phyloP scores from a whole-genome alignment of 2,113 vertebrate genomes.

The Onychostruthus taczanowskii region DNA sequence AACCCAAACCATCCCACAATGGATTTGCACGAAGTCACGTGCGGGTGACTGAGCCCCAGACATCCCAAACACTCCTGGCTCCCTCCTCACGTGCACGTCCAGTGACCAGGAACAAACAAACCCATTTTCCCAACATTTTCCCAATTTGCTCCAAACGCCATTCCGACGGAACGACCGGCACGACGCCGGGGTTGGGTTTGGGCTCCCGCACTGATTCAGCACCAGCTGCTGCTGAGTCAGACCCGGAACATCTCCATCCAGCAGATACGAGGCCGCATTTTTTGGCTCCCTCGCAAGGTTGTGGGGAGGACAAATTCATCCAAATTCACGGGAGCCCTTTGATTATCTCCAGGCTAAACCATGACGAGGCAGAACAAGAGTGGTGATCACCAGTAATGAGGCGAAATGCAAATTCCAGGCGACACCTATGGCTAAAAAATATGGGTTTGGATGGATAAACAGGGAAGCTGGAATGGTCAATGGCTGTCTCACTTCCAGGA shows the following conservation, averaged over 20 bases:
- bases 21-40: rapidly evolving
- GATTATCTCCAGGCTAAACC: constrained; percentile 46
- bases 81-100: rapidly evolving
- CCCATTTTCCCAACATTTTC: neutral
- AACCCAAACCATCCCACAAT: rapidly evolving
- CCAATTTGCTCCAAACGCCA: neutral
- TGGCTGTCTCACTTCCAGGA: constrained; percentile 61
- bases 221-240: constrained; percentile 15
- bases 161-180: neutral
- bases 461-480: constrained; percentile 5
- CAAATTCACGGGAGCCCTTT: constrained; percentile 31
- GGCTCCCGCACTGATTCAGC: neutral
- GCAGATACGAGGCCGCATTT: neutral
- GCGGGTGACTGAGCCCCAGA: neutral
- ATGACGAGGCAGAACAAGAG: neutral
- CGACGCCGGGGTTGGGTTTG: neutral
- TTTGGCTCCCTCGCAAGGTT: neutral
- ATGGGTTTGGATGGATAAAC: constrained; percentile 6
- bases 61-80: neutral
- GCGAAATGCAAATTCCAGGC: constrained; percentile 20
- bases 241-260: neutral
- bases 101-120: rapidly evolving
- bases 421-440: constrained; percentile 17
- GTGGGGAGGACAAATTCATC: constrained; percentile 15
- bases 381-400: constrained; percentile 25